phyloP scores from a whole-genome alignment of 2,113 vertebrate species.

The Nesoenas mayeri region DNA sequence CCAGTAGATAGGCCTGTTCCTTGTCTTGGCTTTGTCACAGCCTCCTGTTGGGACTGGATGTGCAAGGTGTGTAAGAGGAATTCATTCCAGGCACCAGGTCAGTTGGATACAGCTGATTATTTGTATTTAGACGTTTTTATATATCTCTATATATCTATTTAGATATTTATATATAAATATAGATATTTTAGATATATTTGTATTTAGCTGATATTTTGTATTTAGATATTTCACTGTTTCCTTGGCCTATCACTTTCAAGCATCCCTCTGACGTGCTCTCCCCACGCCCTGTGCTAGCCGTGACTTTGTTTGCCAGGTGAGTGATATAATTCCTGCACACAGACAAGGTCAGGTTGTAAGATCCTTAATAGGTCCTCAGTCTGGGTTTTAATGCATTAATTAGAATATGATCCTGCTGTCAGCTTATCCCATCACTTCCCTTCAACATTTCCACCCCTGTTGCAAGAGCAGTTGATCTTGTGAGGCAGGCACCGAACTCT shows the following conservation, averaged over 20 bases:
- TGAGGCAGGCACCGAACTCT: not conserved
- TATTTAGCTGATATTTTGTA: not conserved
- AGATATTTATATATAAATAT: no score
- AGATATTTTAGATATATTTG: no score
- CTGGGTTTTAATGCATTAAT: not conserved
- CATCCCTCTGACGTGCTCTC: no score
- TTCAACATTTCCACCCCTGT: not conserved
- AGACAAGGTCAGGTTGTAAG: not conserved
- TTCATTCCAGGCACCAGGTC: rapidly evolving
- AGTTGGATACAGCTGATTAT: not conserved
- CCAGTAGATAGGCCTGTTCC: not conserved
- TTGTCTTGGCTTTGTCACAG: not conserved
- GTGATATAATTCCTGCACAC: not conserved
- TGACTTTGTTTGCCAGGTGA: not conserved
- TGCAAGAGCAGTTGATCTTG: not conserved
- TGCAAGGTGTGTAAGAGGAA: not conserved
- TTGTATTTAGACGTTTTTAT: not conserved
- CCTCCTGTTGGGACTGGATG: not conserved
- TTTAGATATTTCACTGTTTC: not conserved
- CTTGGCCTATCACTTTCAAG: not conserved
- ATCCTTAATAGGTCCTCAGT: not conserved
- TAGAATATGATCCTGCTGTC: not conserved
- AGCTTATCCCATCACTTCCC: not conserved
- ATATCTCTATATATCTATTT: no score
- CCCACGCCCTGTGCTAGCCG: not conserved